A percentile compares a stretch with the other conserved stretches of the same genome.
These are phyloP conservation scores for Cheilosia soror DNA, from an alignment of 2,888 invertebrate species.

Conservation along the genomic window DNA sequence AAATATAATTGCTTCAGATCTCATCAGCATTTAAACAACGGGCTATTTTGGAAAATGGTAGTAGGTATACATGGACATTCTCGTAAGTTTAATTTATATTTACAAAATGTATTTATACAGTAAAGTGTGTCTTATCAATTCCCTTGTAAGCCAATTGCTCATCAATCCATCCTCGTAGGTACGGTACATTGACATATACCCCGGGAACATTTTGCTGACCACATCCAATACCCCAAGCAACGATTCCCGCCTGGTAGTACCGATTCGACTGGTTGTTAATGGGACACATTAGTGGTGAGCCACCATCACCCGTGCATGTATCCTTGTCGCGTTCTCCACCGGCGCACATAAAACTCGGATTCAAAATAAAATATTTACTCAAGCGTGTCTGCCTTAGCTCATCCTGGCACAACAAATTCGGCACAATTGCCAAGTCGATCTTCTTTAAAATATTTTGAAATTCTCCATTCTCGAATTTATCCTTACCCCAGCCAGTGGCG, in stretches of 20 bases:
- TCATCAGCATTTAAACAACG: too few species aligned
- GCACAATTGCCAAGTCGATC: slow-evolving; percentile 89
- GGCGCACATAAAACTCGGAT: slow-evolving; percentile 90
- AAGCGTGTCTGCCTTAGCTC: slow-evolving; percentile 86
- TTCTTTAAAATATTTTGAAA: slow-evolving; percentile 87
- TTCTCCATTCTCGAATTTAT: slow-evolving; percentile 80
- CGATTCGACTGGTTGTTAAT: slow-evolving; percentile 80
- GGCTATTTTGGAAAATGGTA: too few species aligned
- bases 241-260: slow-evolving; percentile 79
- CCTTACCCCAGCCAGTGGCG: slow-evolving; percentile 79
- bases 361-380: slow-evolving; percentile 87
- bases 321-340: slow-evolving; percentile 88
- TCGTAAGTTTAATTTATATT: too few species aligned
- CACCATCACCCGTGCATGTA: slow-evolving; percentile 86
- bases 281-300: slow-evolving; percentile 89
- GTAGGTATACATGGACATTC: too few species aligned
- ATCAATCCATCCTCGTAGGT: slow-evolving; percentile 88
- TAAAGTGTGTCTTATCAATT: background rate
- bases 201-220: slow-evolving; percentile 87
- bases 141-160: slow-evolving; percentile 42
- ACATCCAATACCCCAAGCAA: slow-evolving; percentile 91
- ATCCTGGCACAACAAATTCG: slow-evolving; percentile 83
- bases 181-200: slow-evolving; percentile 88
- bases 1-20: too few species aligned
- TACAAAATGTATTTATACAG: background rate